A percentile compares a stretch with the other conserved stretches of the same genome.
Conservation (phyloP, 2,888 invertebrate genomes). For the Caenorhabditis afra region DNA sequence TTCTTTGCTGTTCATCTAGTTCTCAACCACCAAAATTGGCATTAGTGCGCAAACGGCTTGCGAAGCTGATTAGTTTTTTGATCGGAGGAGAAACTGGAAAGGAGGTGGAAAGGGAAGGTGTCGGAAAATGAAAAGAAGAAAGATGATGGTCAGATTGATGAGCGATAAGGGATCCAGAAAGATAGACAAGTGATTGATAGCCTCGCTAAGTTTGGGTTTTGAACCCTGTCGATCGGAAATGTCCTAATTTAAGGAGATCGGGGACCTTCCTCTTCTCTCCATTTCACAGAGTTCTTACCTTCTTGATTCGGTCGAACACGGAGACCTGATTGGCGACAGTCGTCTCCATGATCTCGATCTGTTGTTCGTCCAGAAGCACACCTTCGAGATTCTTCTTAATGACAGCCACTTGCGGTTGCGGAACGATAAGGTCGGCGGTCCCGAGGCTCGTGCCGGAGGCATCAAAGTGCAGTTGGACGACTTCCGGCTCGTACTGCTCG, state of each 20-base stretch:
- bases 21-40: too few relatives aligned
- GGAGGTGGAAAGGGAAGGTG: background rate
- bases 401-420: slow-evolving; percentile 35
- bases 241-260: too few relatives aligned
- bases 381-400: slow-evolving; percentile 56
- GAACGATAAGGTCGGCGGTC: slow-evolving; percentile 53
- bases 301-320: slow-evolving; percentile 58
- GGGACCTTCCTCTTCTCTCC: background rate
- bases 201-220: background rate
- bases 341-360: slow-evolving; percentile 51
- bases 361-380: slow-evolving; percentile 55
- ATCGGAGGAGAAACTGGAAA: background rate
- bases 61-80: background rate
- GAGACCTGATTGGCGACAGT: slow-evolving; percentile 45
- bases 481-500: slow-evolving; percentile 46
- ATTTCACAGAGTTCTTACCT: slow-evolving; percentile 15
- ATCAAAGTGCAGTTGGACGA: slow-evolving; percentile 52
- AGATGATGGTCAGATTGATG: background rate
- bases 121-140: background rate
- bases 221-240: slow-evolving; percentile 30
- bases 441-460: slow-evolving; percentile 38
- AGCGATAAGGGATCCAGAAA: too few relatives aligned
- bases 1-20: too few relatives aligned
- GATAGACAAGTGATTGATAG: too few relatives aligned
- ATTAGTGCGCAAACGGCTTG: too few relatives aligned